Evolutionary conservation across 92 coral and sea anemone genomes (phyloP).

Genomic region (Heliopora coerulea): DNA sequence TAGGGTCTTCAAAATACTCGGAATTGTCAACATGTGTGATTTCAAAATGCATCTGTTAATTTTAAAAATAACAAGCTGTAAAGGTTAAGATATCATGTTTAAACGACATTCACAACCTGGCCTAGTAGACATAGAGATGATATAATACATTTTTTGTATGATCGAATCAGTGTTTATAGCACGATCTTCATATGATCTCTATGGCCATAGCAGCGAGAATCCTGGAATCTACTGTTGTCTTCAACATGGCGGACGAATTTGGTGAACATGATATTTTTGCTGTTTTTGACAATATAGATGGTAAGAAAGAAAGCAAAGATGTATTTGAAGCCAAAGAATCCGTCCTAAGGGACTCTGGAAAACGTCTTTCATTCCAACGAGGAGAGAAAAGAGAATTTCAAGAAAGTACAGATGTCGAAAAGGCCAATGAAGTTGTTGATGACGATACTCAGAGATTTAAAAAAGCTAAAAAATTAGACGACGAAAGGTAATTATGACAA

Average conservation of each 20-base stretch:
- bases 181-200: too few relatives aligned
- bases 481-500: slow-evolving; percentile 52
- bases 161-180: too few relatives aligned
- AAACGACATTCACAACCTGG: too few relatives aligned
- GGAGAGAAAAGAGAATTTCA: slow-evolving; percentile 24
- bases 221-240: neutral
- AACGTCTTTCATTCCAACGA: slow-evolving; percentile 5
- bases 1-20: slow-evolving; percentile 60
- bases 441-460: slow-evolving; percentile 45
- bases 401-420: slow-evolving; percentile 5
- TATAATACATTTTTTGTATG: too few relatives aligned
- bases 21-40: slow-evolving; percentile 11
- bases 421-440: slow-evolving; percentile 41
- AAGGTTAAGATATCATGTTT: too few relatives aligned
- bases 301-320: slow-evolving; percentile 10
- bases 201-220: too few relatives aligned
- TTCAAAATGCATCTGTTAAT: too few relatives aligned
- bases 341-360: neutral
- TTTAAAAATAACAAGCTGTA: too few relatives aligned
- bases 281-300: slow-evolving; percentile 67
- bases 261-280: slow-evolving; percentile 82
- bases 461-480: slow-evolving; percentile 47
- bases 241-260: slow-evolving; percentile 74
- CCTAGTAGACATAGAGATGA: too few relatives aligned
- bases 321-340: neutral